Percentiles rank a stretch among this genome's conserved stretches.
Conservation (phyloP, 2,113 vertebrate genomes). For the Pan paniscus region DNA sequence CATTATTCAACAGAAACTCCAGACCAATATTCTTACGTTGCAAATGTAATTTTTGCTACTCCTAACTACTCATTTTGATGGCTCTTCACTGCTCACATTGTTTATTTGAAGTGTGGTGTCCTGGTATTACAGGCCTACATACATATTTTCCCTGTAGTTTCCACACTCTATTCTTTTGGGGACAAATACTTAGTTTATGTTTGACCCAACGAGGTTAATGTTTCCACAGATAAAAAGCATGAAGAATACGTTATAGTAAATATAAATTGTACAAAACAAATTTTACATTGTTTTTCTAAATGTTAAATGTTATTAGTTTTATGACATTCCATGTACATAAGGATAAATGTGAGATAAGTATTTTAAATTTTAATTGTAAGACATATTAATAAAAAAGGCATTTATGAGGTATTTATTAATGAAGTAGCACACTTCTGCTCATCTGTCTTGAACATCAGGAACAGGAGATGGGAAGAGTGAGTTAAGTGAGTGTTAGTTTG, state of each 20-base stretch:
- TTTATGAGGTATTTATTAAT: neutral
- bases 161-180: neutral
- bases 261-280: neutral
- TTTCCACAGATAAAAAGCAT: neutral
- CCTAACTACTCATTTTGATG: neutral
- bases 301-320: neutral
- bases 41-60: neutral
- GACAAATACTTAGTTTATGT: neutral
- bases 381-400: neutral
- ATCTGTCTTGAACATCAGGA: neutral
- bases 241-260: neutral
- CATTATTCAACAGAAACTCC: neutral
- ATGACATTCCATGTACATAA: neutral
- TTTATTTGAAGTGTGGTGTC: too few relatives aligned
- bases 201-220: neutral
- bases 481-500: neutral
- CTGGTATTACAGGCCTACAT: neutral
- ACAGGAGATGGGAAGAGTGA: neutral
- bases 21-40: neutral
- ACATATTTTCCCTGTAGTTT: fast-evolving
- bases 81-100: neutral
- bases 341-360: neutral
- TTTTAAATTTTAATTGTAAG: neutral
- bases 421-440: neutral
- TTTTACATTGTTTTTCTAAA: neutral